These are phyloP conservation scores for Hirudinaria manillensis DNA, from an alignment of 2,888 invertebrate genomes.

Conservation along the genomic window DNA sequence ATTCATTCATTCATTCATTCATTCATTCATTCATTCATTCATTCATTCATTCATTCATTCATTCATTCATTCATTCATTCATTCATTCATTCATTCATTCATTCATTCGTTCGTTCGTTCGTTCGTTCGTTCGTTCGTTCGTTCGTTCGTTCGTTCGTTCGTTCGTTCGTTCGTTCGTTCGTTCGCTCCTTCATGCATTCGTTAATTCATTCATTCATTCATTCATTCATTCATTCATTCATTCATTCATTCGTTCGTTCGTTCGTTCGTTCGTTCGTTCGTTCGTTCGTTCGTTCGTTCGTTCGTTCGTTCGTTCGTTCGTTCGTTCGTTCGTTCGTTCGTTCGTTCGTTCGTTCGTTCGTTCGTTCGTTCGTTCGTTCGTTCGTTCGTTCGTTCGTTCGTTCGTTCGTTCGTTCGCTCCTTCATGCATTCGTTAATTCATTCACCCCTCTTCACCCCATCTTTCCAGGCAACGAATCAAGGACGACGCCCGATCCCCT, in stretches of 20 bases:
- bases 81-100: not conserved
- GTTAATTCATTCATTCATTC: not conserved
- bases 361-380: conserved; percentile 22
- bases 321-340: conserved; percentile 19
- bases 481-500: conserved; percentile 1
- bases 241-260: conserved; percentile 8
- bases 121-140: conserved; percentile 1
- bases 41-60: conserved; percentile 2
- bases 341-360: conserved; percentile 7
- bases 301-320: conserved; percentile 5
- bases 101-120: too few species aligned
- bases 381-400: conserved; percentile 22
- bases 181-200: not conserved
- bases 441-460: not conserved
- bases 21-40: not conserved
- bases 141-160: conserved; percentile 15
- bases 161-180: conserved; percentile 6
- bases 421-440: not conserved
- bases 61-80: not conserved
- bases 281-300: conserved; percentile 20
- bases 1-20: conserved; percentile 1
- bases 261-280: conserved; percentile 21
- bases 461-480: conserved; percentile 16
- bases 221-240: not conserved
- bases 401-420: conserved; percentile 20